Evolutionary conservation across 2,797 vertebrate species (phyloP).

Genomic region (Crossoptilon crossoptilon): DNA sequence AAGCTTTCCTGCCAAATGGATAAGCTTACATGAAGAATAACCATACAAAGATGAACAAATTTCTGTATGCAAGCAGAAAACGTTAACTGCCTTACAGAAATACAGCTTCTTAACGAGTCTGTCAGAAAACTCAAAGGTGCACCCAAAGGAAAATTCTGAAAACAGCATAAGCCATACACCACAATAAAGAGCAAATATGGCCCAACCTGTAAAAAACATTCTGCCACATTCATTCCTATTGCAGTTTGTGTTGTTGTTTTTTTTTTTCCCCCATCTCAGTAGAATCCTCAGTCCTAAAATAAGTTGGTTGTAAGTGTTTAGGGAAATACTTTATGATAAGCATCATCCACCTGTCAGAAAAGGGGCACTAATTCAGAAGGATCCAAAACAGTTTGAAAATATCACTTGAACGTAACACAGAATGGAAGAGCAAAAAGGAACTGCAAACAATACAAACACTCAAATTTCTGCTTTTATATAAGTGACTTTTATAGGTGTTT

Average conservation of each 20-base stretch:
- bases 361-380: neutral
- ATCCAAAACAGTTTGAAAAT: neutral
- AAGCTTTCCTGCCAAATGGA: neutral
- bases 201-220: neutral
- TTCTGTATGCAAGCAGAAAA: accelerated
- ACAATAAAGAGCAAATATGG: neutral
- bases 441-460: neutral
- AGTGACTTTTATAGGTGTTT: neutral
- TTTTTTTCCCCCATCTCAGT: neutral
- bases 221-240: neutral
- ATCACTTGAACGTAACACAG: neutral
- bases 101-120: neutral
- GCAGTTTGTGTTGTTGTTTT: neutral
- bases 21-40: neutral
- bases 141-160: neutral
- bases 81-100: neutral
- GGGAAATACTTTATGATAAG: neutral
- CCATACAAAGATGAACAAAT: neutral
- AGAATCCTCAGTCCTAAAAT: neutral
- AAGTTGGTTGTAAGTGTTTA: neutral
- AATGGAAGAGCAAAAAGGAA: neutral
- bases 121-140: neutral
- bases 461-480: neutral
- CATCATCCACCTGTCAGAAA: neutral
- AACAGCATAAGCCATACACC: neutral